A percentile compares a stretch with the other conserved stretches of the same genome.
These are phyloP conservation scores for Rhyacophila evoluta DNA, from an alignment of 2,888 invertebrate genomes.

Conservation along the genomic window DNA sequence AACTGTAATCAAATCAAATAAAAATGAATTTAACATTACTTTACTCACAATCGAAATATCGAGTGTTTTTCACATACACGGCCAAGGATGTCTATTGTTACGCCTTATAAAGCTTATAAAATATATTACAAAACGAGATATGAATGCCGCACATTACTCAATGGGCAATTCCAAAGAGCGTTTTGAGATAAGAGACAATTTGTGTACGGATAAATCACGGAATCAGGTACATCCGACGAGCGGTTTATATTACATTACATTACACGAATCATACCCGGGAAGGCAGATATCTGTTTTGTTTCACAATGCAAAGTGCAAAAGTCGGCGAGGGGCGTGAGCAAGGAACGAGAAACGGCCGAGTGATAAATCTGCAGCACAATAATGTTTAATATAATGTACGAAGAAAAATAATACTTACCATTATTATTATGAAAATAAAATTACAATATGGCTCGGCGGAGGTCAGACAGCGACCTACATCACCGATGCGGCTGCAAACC, in stretches of 20 bases:
- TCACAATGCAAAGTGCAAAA: slow-evolving; percentile 22
- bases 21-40: too few relatives aligned
- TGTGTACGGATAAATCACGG: slow-evolving; percentile 7
- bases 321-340: slow-evolving; percentile 8
- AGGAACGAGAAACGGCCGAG: background rate
- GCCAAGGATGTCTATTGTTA: too few relatives aligned
- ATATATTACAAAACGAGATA: background rate
- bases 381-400: slow-evolving; percentile 16
- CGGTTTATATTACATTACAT: background rate
- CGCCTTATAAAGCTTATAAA: too few relatives aligned
- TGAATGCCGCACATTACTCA: background rate
- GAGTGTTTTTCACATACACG: too few relatives aligned
- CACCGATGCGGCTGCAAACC: slow-evolving; percentile 9
- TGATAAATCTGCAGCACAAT: slow-evolving; percentile 16
- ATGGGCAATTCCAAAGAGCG: background rate
- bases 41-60: too few relatives aligned
- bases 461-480: slow-evolving; percentile 13
- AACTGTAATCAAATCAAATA: too few relatives aligned
- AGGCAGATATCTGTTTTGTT: background rate
- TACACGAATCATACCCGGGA: background rate
- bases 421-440: slow-evolving; percentile 24
- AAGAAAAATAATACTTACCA: background rate
- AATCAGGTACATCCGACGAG: background rate
- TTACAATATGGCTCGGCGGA: slow-evolving; percentile 12
- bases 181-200: slow-evolving; percentile 4